Percentiles rank a stretch among this genome's conserved stretches.
These are phyloP conservation scores for Pollimyrus isidori DNA, from an alignment of 2,113 vertebrate species.

Conservation along the genomic window DNA sequence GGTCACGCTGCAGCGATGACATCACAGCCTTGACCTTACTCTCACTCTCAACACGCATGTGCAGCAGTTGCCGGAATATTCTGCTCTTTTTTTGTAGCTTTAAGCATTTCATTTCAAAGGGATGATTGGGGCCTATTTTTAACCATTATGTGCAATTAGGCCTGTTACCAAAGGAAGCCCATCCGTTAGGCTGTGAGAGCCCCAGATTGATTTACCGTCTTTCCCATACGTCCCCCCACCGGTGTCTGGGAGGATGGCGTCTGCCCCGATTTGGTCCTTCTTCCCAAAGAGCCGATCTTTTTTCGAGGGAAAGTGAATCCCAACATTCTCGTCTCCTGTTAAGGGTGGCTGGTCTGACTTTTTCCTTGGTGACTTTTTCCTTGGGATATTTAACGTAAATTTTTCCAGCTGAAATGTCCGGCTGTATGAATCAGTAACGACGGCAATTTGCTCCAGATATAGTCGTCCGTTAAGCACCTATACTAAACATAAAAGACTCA, in stretches of 20 bases:
- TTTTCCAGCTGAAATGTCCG: not conserved
- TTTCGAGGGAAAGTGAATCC: not conserved
- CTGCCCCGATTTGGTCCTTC: not conserved
- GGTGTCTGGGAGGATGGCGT: not conserved
- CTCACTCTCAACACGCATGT: not conserved
- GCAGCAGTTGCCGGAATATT: slow-evolving; percentile 6
- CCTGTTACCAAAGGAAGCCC: not conserved
- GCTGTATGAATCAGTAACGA: not conserved
- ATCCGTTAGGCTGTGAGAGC: slow-evolving; percentile 12
- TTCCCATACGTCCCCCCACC: not conserved
- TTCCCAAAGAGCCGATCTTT: not conserved
- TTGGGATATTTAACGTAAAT: not conserved
- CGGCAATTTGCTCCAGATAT: not conserved
- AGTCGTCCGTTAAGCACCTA: not conserved
- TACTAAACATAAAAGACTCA: not conserved
- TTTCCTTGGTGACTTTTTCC: no score
- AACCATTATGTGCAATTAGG: slow-evolving; percentile 62
- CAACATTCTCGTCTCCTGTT: not conserved
- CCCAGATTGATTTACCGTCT: not conserved
- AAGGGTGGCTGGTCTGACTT: not conserved
- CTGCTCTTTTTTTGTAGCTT: slow-evolving; percentile 32
- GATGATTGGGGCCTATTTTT: slow-evolving; percentile 52
- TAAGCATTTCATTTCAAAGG: slow-evolving; percentile 63
- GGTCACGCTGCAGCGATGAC: not conserved
- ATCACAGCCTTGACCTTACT: not conserved